Conservation (phyloP, 1,140 invertebrate species). For the Trialeurodes vaporariorum region DNA sequence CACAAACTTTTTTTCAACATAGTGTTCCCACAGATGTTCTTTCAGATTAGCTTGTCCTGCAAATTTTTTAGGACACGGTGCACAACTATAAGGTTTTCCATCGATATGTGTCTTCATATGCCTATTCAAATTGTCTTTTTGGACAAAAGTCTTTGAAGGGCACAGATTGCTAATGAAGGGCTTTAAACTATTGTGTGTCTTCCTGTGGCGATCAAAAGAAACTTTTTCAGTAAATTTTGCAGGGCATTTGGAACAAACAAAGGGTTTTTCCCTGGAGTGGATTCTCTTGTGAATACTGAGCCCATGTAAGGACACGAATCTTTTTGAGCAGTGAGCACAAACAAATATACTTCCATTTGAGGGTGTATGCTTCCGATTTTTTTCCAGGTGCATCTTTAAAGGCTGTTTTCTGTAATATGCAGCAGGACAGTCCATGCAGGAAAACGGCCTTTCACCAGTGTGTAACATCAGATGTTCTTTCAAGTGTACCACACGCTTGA, state of each 20-base stretch:
- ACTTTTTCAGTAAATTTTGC: not conserved
- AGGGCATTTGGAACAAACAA: not conserved
- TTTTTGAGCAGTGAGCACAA: not conserved
- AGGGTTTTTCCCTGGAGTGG: not conserved
- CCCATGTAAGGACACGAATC: not conserved
- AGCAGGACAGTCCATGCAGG: not conserved
- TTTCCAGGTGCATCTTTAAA: not conserved
- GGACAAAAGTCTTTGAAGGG: not conserved
- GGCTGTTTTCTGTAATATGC: not conserved
- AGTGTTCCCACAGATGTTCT: not conserved
- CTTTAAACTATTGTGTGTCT: not conserved
- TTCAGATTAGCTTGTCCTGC: not conserved
- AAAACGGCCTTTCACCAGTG: not conserved
- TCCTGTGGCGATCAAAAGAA: not conserved
- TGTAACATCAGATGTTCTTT: not conserved
- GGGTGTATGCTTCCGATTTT: not conserved
- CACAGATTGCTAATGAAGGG: not conserved
- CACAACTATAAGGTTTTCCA: not conserved
- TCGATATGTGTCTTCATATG: not conserved
- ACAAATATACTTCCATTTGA: not conserved
- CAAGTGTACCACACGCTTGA: not conserved
- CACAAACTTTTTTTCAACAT: not conserved
- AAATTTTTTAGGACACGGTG: not conserved
- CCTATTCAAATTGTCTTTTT: not conserved
- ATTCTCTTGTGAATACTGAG: not conserved